Percentiles rank a stretch among this genome's conserved stretches.
These are phyloP conservation scores for Bombus difficillimus DNA, from an alignment of 1,140 invertebrate genomes.

Conservation along the genomic window DNA sequence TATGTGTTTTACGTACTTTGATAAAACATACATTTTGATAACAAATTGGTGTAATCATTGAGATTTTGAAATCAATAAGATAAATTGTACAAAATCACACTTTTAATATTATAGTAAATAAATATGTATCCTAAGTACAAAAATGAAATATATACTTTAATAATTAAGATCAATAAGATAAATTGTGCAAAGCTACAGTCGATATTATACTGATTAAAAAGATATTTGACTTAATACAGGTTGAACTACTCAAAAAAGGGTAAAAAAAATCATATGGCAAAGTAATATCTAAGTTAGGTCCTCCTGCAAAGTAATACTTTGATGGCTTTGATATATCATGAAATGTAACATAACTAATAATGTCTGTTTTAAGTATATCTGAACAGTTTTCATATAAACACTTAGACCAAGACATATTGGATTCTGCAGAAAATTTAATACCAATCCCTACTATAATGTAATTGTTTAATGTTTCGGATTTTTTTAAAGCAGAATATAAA, in stretches of 20 bases:
- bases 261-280: slow-evolving; percentile 89
- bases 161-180: slow-evolving; percentile 19
- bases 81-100: background rate
- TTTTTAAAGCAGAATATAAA: slow-evolving; percentile 75
- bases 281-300: slow-evolving; percentile 85
- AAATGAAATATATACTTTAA: background rate
- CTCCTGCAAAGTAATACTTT: slow-evolving; percentile 83
- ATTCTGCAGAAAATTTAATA: slow-evolving; percentile 73
- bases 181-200: background rate
- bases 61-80: slow-evolving; percentile 25
- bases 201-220: slow-evolving; percentile 5
- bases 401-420: slow-evolving; percentile 74
- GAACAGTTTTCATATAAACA: slow-evolving; percentile 70
- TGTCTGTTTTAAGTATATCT: slow-evolving; percentile 67
- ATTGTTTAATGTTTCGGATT: slow-evolving; percentile 74
- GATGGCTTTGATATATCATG: slow-evolving; percentile 84
- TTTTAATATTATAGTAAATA: background rate
- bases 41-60: background rate
- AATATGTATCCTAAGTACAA: background rate
- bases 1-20: background rate
- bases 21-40: background rate
- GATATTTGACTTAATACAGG: slow-evolving; percentile 5
- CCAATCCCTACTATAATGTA: slow-evolving; percentile 77
- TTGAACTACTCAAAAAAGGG: slow-evolving; percentile 83
- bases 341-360: slow-evolving; percentile 84